Evolutionary conservation across 1,140 invertebrate species (phyloP).

Genomic region (Eurytemora carolleeae): DNA sequence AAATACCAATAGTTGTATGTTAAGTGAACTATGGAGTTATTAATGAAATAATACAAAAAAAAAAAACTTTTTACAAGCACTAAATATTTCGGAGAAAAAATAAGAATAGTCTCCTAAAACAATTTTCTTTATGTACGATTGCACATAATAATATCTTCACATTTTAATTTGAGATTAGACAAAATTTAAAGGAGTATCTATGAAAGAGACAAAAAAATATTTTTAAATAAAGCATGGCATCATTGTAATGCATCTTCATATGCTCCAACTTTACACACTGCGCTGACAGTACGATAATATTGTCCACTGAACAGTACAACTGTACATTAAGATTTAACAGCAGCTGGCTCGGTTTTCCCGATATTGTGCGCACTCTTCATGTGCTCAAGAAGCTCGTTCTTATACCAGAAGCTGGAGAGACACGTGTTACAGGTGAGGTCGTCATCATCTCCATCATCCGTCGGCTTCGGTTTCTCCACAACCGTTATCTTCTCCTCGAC

Average conservation of each 20-base stretch:
- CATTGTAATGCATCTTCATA: background rate
- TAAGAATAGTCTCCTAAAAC: too few relatives aligned
- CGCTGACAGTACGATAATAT: background rate
- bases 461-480: background rate
- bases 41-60: too few relatives aligned
- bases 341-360: background rate
- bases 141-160: too few relatives aligned
- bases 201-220: too few relatives aligned
- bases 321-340: background rate
- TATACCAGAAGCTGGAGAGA: background rate
- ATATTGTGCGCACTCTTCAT: background rate
- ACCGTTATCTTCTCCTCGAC: background rate
- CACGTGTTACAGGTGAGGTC: background rate
- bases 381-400: background rate
- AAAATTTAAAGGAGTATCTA: too few relatives aligned
- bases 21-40: too few relatives aligned
- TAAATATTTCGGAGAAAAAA: too few relatives aligned
- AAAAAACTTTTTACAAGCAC: too few relatives aligned
- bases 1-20: too few relatives aligned
- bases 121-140: too few relatives aligned
- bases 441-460: background rate
- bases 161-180: too few relatives aligned
- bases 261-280: background rate
- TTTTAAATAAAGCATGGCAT: too few relatives aligned
- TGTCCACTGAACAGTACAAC: background rate